Evolutionary conservation across 2,113 vertebrate genomes (phyloP).

Genomic region (Indicator indicator): DNA sequence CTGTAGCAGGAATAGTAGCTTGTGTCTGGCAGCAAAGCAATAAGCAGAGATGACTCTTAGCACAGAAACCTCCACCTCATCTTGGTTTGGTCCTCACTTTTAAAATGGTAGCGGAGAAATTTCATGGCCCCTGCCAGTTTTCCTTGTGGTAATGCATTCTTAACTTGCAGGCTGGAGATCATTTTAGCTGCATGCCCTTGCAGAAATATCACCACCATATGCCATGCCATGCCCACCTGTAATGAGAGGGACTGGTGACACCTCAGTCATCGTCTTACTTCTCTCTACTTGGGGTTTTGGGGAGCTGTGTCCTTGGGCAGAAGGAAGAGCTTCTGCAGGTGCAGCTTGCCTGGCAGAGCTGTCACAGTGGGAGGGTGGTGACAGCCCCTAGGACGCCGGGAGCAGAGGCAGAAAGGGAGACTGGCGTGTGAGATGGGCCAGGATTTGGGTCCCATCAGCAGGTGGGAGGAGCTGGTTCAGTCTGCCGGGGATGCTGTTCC

Average conservation of each 20-base stretch:
- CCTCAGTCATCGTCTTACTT: neutral
- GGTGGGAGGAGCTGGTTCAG: neutral
- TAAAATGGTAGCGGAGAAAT: accelerated
- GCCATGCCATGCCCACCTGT: accelerated
- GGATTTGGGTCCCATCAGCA: neutral
- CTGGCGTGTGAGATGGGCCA: accelerated
- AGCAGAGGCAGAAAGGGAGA: neutral
- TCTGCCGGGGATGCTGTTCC: neutral
- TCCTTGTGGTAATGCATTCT: neutral
- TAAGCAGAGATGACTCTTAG: neutral
- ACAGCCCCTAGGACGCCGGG: accelerated
- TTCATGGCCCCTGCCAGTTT: neutral
- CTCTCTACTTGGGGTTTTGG: neutral
- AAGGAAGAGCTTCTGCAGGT: neutral
- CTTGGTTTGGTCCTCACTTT: neutral
- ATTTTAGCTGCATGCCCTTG: neutral
- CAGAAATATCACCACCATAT: neutral
- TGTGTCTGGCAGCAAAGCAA: neutral
- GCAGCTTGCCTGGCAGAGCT: neutral
- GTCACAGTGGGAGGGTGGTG: too few species aligned
- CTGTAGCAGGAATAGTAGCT: neutral
- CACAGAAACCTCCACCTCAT: neutral
- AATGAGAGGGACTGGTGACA: neutral
- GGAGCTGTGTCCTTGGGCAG: accelerated
- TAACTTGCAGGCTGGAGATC: neutral